phyloP scores from a whole-genome alignment of 2,797 vertebrate species.

The Stomatorhinus walkeri region DNA sequence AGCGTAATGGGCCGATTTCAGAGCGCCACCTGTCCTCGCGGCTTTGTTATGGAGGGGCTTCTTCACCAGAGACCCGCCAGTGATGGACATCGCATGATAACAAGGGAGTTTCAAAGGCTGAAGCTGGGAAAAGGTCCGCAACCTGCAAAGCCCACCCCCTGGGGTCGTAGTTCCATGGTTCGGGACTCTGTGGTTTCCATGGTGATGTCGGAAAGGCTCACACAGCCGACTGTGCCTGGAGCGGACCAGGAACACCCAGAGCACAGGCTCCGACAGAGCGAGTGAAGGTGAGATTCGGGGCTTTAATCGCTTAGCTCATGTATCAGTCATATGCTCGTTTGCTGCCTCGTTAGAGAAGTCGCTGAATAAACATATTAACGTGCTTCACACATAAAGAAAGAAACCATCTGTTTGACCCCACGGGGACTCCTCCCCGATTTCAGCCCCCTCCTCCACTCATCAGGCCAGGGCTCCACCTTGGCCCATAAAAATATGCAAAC shows the following conservation, averaged over 20 bases:
- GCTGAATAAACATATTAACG: neutral
- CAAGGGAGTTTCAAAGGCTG: neutral
- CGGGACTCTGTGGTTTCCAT: slow-evolving; percentile 35
- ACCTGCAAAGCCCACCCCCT: neutral
- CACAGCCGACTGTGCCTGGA: neutral
- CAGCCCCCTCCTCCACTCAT: too few species aligned
- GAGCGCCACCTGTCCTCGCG: neutral
- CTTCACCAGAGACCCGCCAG: neutral
- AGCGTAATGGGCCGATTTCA: neutral
- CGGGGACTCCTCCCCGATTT: neutral
- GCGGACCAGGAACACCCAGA: neutral
- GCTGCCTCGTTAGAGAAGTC: neutral
- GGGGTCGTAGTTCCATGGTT: neutral
- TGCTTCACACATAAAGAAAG: neutral
- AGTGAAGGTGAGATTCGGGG: neutral
- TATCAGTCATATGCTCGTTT: neutral
- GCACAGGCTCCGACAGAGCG: neutral
- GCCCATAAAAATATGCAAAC: neutral
- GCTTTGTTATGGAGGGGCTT: neutral
- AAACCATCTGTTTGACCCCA: neutral
- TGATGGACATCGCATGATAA: neutral
- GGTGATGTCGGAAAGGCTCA: slow-evolving; percentile 33
- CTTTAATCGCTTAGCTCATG: neutral
- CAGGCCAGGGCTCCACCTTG: neutral
- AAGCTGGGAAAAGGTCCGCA: neutral